phyloP scores from a whole-genome alignment of 2,888 invertebrate species.

The Hydraecia micacea region DNA sequence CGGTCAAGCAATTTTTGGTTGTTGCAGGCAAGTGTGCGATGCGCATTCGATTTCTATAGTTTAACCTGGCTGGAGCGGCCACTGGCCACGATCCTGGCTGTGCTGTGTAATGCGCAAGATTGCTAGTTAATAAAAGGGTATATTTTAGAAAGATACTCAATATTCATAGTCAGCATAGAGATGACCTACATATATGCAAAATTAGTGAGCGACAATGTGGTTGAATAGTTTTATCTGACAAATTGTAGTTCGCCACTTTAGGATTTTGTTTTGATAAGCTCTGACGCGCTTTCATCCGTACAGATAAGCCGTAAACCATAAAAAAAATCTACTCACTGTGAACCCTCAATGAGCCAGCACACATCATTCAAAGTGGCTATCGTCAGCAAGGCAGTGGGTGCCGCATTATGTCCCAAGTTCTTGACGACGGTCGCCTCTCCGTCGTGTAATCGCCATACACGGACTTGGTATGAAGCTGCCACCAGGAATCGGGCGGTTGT shows the following conservation, averaged over 20 bases:
- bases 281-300: too few species aligned
- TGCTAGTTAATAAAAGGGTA: too few species aligned
- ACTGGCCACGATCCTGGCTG: too few species aligned
- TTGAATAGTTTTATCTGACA: background rate
- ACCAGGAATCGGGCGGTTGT: slow-evolving; percentile 79
- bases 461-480: slow-evolving; percentile 84
- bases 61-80: too few species aligned
- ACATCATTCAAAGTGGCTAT: slow-evolving; percentile 76
- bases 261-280: background rate
- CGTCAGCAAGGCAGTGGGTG: slow-evolving; percentile 77
- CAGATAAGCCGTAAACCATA: too few species aligned
- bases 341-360: slow-evolving; percentile 85
- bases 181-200: background rate
- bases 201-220: background rate
- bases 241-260: background rate
- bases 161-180: too few species aligned
- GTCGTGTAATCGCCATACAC: slow-evolving; percentile 81
- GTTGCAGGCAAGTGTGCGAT: too few species aligned
- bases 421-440: slow-evolving; percentile 76
- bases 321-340: slow-evolving; percentile 78
- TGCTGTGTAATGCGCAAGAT: too few species aligned
- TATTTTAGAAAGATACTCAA: too few species aligned
- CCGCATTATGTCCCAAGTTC: slow-evolving; percentile 82
- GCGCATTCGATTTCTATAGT: too few species aligned
- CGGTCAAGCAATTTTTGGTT: too few species aligned